Conservation (phyloP, 2,888 invertebrate species). For the Anthophora plumipes region DNA sequence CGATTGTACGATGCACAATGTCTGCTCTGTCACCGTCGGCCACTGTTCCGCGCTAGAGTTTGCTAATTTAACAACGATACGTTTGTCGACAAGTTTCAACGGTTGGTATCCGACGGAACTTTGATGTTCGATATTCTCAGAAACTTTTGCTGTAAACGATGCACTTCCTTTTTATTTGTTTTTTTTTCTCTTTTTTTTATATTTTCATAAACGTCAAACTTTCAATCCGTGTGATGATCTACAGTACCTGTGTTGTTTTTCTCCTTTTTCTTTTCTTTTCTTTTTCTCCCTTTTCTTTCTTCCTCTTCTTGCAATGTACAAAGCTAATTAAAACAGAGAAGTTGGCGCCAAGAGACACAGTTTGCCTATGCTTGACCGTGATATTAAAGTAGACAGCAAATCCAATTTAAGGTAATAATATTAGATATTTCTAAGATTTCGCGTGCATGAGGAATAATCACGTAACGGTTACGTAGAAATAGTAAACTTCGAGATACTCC, state of each 20-base stretch:
- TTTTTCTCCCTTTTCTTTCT: not conserved
- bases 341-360: not conserved
- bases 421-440: slow-evolving; percentile 54
- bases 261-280: not conserved
- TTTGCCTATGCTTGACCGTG: not conserved
- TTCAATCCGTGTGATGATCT: too few relatives aligned
- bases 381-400: slow-evolving; percentile 2
- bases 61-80: not conserved
- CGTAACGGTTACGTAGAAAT: not conserved
- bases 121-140: not conserved
- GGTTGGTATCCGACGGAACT: not conserved
- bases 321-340: not conserved
- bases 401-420: slow-evolving; percentile 34
- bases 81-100: slow-evolving; percentile 7
- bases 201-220: too few relatives aligned
- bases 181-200: too few relatives aligned
- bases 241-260: not conserved
- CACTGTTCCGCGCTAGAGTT: not conserved
- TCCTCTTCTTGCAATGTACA: too few relatives aligned
- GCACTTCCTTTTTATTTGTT: not conserved
- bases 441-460: not conserved
- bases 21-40: not conserved
- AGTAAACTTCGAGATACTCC: not conserved
- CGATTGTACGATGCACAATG: not conserved
- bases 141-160: not conserved